Percentiles rank a stretch among this genome's conserved stretches.
Evolutionary conservation across 2,797 vertebrate genomes (phyloP).

Genomic region (Chelmon rostratus): DNA sequence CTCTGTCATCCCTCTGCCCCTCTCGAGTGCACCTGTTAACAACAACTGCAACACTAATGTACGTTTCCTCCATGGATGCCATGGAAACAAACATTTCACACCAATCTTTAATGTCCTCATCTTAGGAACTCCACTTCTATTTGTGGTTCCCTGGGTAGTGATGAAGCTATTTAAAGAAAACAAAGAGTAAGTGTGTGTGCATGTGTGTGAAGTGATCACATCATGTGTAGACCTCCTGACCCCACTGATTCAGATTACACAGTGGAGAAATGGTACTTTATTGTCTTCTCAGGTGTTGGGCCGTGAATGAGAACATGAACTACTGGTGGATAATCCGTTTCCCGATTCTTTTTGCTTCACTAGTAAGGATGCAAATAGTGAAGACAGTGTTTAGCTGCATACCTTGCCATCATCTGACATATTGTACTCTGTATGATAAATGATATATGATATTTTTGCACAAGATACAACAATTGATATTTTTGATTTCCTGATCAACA

Average conservation of each 20-base stretch:
- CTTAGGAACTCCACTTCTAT: slow-evolving; percentile 87
- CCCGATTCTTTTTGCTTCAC: slow-evolving; percentile 87
- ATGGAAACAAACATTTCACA: background rate
- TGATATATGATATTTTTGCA: background rate
- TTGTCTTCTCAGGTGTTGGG: slow-evolving; percentile 87
- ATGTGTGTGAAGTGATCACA: background rate
- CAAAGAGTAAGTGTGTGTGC: slow-evolving; percentile 81
- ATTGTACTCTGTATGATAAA: background rate
- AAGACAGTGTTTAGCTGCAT: background rate
- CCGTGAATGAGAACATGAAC: slow-evolving; percentile 89
- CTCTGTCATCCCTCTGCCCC: no score
- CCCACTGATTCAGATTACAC: background rate
- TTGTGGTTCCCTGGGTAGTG: slow-evolving; percentile 88
- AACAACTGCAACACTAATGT: background rate
- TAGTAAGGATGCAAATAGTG: slow-evolving; percentile 76
- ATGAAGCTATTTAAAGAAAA: slow-evolving; percentile 90
- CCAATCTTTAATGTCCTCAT: slow-evolving; percentile 39
- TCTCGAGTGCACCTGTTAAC: background rate
- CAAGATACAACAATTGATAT: background rate
- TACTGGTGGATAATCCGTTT: slow-evolving; percentile 93
- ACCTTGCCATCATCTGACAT: background rate
- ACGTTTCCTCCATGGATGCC: background rate
- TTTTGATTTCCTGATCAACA: slow-evolving; percentile 62
- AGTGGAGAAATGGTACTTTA: background rate
- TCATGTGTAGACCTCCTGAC: background rate